Evolutionary conservation across 2,113 vertebrate species (phyloP), one percentile per base, ranked within the genome.

Genomic region (Fukomys damarensis): DNA sequence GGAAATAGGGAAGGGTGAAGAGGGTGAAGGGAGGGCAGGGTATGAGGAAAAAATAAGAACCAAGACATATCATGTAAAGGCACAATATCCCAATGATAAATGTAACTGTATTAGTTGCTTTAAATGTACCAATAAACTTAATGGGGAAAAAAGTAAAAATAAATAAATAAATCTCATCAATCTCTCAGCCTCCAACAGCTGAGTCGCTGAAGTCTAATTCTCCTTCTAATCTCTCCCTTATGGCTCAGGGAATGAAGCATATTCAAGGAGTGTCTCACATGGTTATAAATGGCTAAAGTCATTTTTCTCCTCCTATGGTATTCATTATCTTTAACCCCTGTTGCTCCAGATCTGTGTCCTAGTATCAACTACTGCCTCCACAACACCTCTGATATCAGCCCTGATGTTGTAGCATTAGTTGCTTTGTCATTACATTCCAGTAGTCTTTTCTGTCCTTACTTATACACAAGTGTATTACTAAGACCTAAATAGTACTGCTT

Each of bases 381-480:
- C 94, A 70, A 94, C 68, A 86, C 65, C 22, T 83, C 92, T 86
- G 80, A 91, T 84, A 58, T 35, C 95, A 93, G 59, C 83, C 63
- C 84, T 12, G 3, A 86, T 91, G 35, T 5, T 63, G 49, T 79
- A 94, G 61, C 12, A 70, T 68, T 83, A 65, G 89, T 70, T 79
- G 41, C 14, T 88, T 94, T 93, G 83, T 74, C 88, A 84, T 80
- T 82, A 56, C 35, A 86, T 83, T 82, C 43, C 38, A 59, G 61
- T 26, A 88, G 56, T 85, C 35, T 46, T 83, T 84, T 94, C 56
- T 91, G 14, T 38, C 65, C 58, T 95, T 90, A 80, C n/a, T 86
- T 96, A 43, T 87, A 84, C 76, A 92, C 66, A 49, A 95, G 10
- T 86, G 26, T 89, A 56, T 93, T 90, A 66, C 87, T 95, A 92